phyloP scores from a whole-genome alignment of 2,113 vertebrate species.

The Pelusios castaneus region DNA sequence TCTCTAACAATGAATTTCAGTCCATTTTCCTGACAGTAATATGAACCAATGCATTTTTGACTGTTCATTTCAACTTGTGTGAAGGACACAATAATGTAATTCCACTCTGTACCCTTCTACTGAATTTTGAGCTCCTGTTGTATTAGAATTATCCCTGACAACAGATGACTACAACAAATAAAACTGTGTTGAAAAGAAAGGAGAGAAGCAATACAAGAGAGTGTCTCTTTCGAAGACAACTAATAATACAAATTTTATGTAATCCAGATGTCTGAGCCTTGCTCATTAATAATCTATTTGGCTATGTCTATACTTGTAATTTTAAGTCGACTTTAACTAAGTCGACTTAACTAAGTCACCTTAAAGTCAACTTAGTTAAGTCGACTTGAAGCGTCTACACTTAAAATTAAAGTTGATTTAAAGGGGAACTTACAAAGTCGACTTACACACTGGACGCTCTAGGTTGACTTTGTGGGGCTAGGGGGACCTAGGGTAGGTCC shows the following conservation, averaged over 20 bases:
- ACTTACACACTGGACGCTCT: too few relatives aligned
- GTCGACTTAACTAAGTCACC: too few relatives aligned
- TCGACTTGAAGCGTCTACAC: too few relatives aligned
- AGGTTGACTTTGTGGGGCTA: too few relatives aligned
- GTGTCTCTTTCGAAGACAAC: background rate
- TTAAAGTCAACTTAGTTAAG: too few relatives aligned
- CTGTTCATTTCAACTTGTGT: background rate
- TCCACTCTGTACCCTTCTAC: background rate
- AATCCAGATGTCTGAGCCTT: constrained; percentile 22
- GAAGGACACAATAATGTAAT: background rate
- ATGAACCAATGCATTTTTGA: background rate
- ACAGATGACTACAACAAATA: background rate
- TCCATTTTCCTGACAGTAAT: background rate
- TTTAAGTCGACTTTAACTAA: too few relatives aligned
- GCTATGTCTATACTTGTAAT: too few relatives aligned
- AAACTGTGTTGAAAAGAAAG: background rate
- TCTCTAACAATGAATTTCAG: background rate
- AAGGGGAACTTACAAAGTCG: too few relatives aligned
- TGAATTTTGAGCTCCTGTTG: background rate
- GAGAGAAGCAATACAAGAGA: background rate
- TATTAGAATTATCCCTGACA: background rate
- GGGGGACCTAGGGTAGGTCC: too few relatives aligned
- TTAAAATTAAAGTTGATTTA: too few relatives aligned
- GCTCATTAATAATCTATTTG: constrained; percentile 24
- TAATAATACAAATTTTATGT: background rate